Base-by-base conservation (phyloP, 35 echinoderm and acorn worm species). In the Acanthaster planci region DNA sequence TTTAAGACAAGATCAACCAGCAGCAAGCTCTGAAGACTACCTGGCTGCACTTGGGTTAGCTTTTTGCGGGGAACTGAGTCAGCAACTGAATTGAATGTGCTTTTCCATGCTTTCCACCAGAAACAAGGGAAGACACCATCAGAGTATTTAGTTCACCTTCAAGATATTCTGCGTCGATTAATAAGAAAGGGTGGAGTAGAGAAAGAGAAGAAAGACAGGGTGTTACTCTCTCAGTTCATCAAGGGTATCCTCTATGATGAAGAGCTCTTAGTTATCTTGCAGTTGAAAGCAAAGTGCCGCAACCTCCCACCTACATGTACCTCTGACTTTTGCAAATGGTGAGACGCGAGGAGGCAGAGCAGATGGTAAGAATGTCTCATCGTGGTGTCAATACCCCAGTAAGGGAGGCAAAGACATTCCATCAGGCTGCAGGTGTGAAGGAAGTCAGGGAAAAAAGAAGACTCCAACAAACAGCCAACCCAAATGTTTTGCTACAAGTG, bases 191-290 rank as follows among this genome's bases (percentile, higher is more conserved):
- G 76, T 35, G 76, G 76, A 34, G 76, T 26, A 18, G 76, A 77
- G 15, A 39, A 77, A 5, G 37, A 15, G 2, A 34, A 77, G 32
- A 8, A 26, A 6, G 76, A 77, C 76, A 8, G 34, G 76, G 12
- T 77, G 9, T 15, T 29, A 18, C n/a, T 77, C 10, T 16, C 2
- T 34, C 76, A 77, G n/a, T 77, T 77, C 76, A 77, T 77, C 76
- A 34, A 39, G 8, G 76, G 76, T 5, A 38, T 34, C 34, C 6
- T 77, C 12, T 77, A 9, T 77, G 76, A 77, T 34, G 76, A 77
- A 6, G 8, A 29, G 3, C 34, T 77, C 2, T 6, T 77, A 6
- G 2, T 10, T 16, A 34, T 10, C 8, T n/a, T 77, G 23, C 76
- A 77, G 76, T n/a, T 77, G 5, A 26, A 29, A 15, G 35, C 37